Evolutionary conservation across 1,140 invertebrate species (phyloP).

Genomic region (Cydia splendana): DNA sequence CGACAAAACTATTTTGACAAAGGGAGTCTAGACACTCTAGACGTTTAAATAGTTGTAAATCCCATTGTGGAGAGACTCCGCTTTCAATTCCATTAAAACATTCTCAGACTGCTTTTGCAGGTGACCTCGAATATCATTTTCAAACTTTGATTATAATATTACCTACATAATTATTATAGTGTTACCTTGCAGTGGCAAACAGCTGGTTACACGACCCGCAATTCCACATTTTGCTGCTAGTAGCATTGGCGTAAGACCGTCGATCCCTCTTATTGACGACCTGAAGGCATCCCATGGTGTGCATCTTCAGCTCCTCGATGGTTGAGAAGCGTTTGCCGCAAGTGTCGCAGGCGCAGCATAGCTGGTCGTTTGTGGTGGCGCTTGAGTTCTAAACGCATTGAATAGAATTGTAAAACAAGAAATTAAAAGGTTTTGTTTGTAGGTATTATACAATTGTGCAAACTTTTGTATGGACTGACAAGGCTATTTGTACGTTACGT

Average conservation of each 20-base stretch:
- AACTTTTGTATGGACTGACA: too few species aligned
- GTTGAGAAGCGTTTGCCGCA: constrained; percentile 49
- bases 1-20: too few species aligned
- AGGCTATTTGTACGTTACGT: too few species aligned
- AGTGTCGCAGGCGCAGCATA: constrained; percentile 45
- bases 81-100: too few species aligned
- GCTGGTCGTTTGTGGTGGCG: constrained; percentile 32
- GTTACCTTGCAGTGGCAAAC: constrained; percentile 67
- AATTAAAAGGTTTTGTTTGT: too few species aligned
- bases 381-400: constrained; percentile 27
- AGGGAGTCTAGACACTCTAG: too few species aligned
- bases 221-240: constrained; percentile 72
- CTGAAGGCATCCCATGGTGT: constrained; percentile 44
- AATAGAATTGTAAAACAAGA: background rate
- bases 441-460: too few species aligned
- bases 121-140: too few species aligned
- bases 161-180: background rate
- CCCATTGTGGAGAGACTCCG: too few species aligned
- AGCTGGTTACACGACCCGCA: constrained; percentile 73
- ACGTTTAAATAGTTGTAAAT: too few species aligned
- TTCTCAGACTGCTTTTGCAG: too few species aligned
- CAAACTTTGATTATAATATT: too few species aligned
- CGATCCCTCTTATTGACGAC: constrained; percentile 35
- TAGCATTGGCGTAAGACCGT: constrained; percentile 48
- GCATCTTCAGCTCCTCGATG: constrained; percentile 49